A percentile compares a stretch with the other conserved stretches of the same genome.
Evolutionary conservation across 1,140 invertebrate species (phyloP).

Genomic region (Saccostrea cuccullata): DNA sequence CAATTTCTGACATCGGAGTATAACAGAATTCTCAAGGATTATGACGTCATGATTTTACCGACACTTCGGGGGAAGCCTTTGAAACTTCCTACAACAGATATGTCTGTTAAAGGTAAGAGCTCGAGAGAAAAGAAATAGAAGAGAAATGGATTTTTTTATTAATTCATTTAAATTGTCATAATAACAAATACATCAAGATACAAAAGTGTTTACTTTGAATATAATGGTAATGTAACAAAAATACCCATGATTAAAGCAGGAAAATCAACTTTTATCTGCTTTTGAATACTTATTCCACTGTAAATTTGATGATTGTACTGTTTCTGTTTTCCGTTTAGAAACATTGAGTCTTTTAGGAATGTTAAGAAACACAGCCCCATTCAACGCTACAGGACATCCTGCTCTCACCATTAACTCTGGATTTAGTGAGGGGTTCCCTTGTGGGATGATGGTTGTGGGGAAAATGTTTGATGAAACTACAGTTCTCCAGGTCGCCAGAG

Average conservation of each 20-base stretch:
- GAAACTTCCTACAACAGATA: constrained; percentile 27
- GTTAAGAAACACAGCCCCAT: constrained; percentile 59
- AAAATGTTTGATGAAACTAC: constrained; percentile 58
- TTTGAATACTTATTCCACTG: no score
- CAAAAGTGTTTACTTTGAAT: no score
- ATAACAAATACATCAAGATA: no score
- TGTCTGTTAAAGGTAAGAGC: neutral
- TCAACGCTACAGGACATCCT: constrained; percentile 68
- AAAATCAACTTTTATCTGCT: no score
- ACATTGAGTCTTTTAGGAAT: neutral
- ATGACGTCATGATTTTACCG: constrained; percentile 52
- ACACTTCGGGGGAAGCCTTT: constrained; percentile 9
- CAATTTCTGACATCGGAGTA: constrained; percentile 38
- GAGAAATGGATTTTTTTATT: no score
- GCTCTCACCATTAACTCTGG: constrained; percentile 70
- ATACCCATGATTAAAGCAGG: no score
- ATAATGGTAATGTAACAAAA: no score
- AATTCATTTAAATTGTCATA: no score
- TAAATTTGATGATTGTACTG: no score
- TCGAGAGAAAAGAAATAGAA: no score
- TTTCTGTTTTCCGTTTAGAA: neutral
- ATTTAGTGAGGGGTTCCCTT: constrained; percentile 59
- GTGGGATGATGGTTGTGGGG: constrained; percentile 64
- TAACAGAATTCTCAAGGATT: constrained; percentile 36
- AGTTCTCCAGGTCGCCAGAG: constrained; percentile 58